Conservation (phyloP, 2,113 vertebrate genomes). For the Urocitellus parryii region DNA sequence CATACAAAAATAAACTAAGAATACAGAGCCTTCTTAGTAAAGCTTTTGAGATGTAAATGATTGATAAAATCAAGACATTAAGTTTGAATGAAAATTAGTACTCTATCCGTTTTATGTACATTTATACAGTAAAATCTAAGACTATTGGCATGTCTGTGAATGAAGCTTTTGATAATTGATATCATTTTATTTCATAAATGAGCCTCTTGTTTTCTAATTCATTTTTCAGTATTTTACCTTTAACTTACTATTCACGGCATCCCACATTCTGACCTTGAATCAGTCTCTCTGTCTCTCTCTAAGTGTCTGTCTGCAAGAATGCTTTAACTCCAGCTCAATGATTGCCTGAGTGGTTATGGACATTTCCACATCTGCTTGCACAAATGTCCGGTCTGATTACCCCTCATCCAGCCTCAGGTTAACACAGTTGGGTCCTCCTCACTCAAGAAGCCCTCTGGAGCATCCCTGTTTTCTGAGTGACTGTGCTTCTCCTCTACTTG, state of each 20-base stretch:
- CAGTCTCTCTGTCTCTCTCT: too few species aligned
- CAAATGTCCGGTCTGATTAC: not conserved
- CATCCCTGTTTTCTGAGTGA: not conserved
- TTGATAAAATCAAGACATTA: slow-evolving; percentile 19
- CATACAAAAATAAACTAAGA: slow-evolving; percentile 91
- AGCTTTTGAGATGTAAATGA: slow-evolving; percentile 88
- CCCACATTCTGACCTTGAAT: not conserved
- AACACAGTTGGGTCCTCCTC: not conserved
- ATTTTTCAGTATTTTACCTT: not conserved
- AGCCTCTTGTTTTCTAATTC: not conserved
- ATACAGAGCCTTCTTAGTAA: slow-evolving; percentile 91
- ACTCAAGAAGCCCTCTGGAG: too few species aligned
- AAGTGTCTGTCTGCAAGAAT: not conserved
- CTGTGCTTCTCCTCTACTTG: not conserved
- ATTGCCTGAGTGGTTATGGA: not conserved
- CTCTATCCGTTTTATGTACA: not conserved
- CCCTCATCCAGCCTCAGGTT: not conserved
- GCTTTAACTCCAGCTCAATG: not conserved
- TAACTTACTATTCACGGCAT: not conserved
- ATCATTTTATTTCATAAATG: not conserved
- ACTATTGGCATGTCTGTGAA: not conserved
- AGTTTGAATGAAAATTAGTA: slow-evolving; percentile 2
- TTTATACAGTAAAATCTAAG: not conserved
- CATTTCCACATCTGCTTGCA: not conserved
- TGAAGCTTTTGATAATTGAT: not conserved